phyloP scores from a whole-genome alignment of 1,140 invertebrate genomes.

The Meloidogyne chitwoodi region DNA sequence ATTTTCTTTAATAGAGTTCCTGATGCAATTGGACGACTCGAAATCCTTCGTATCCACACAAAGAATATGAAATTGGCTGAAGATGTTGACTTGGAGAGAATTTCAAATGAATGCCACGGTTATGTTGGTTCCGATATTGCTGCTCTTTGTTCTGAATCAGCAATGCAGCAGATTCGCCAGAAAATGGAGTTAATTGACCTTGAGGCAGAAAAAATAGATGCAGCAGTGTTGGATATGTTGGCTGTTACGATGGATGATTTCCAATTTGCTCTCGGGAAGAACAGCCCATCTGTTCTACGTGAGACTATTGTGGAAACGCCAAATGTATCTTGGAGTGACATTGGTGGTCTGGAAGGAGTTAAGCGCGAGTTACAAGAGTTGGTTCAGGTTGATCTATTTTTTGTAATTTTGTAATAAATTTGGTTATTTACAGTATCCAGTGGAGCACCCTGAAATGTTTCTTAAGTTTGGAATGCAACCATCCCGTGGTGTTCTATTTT shows the following conservation, averaged over 20 bases:
- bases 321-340: conserved; percentile 92
- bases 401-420: not conserved
- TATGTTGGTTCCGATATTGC: conserved; percentile 98
- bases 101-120: conserved; percentile 95
- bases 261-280: conserved; percentile 76
- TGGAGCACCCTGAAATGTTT: conserved; percentile 99
- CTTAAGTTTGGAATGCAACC: conserved; percentile 99
- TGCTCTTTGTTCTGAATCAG: conserved; percentile 95
- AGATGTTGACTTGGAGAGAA: conserved; percentile 95
- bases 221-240: conserved; percentile 89
- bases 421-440: conserved; percentile 77
- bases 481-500: conserved; percentile 94
- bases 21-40: conserved; percentile 91
- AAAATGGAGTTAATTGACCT: conserved; percentile 99
- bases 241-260: conserved; percentile 99
- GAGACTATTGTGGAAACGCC: conserved; percentile 98
- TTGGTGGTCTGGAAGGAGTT: conserved; percentile 91
- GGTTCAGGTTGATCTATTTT: conserved; percentile 28
- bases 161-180: conserved; percentile 97
- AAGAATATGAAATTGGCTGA: conserved; percentile 99
- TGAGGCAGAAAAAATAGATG: conserved; percentile 98
- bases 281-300: conserved; percentile 89
- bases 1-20: conserved; percentile 69
- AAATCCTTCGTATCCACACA: conserved; percentile 91
- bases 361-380: conserved; percentile 66